Conservation (phyloP, 2,888 invertebrate genomes). For the Chrysolina oricalcia region DNA sequence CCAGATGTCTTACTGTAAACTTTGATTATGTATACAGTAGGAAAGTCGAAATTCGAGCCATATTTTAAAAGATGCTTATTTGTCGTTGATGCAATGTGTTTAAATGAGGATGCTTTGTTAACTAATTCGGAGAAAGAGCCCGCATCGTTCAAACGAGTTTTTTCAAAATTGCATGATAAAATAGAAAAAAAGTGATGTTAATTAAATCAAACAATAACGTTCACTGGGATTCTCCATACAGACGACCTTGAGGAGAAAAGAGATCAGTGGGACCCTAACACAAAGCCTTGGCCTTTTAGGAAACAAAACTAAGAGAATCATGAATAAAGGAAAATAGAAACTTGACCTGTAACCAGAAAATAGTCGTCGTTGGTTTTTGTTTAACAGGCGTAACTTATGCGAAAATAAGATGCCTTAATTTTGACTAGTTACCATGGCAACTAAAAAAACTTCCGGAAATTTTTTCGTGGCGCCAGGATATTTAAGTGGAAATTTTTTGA, state of each 20-base stretch:
- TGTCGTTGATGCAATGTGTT: slow-evolving; percentile 5
- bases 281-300: no score
- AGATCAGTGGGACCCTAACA: background rate
- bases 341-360: no score
- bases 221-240: no score
- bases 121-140: background rate
- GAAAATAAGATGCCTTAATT: no score
- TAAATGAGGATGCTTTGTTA: background rate
- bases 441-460: no score
- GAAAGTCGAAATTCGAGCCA: background rate
- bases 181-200: background rate
- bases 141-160: background rate
- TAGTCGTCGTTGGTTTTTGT: no score
- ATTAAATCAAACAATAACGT: background rate
- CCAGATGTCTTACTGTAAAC: slow-evolving; percentile 30
- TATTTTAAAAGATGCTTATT: background rate
- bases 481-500: no score
- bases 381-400: no score
- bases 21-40: slow-evolving; percentile 14
- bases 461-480: no score
- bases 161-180: background rate
- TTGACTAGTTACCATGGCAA: no score
- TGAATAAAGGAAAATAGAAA: no score
- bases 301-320: no score
- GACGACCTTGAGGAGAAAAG: background rate